phyloP scores from a whole-genome alignment of 2,797 vertebrate genomes.

The Sphaeramia orbicularis region DNA sequence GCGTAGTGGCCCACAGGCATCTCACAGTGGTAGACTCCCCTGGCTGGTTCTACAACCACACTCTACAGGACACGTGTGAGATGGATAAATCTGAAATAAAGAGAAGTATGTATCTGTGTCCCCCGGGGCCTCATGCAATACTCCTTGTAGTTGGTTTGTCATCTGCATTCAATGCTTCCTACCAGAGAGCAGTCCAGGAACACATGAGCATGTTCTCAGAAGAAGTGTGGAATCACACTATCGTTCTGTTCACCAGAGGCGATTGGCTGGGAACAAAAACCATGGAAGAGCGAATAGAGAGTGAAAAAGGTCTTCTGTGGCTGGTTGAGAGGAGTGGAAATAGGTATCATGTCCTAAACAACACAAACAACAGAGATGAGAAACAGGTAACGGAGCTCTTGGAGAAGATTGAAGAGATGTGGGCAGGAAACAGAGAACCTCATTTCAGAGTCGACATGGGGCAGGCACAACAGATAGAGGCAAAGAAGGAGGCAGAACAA shows the following conservation, averaged over 20 bases:
- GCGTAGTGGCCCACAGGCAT: conserved; percentile 22
- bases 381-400: conserved; percentile 56
- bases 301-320: conserved; percentile 60
- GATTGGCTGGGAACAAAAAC: conserved; percentile 61
- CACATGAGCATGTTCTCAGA: conserved; percentile 62
- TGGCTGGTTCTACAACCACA: conserved; percentile 43
- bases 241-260: conserved; percentile 58
- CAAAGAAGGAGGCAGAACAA: conserved; percentile 3
- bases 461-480: conserved; percentile 4
- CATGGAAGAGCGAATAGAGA: conserved; percentile 60
- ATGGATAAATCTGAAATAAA: conserved; percentile 62
- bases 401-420: conserved; percentile 66
- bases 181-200: conserved; percentile 22
- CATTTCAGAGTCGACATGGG: conserved; percentile 18
- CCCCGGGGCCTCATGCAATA: conserved; percentile 61
- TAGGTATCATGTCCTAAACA: conserved; percentile 63
- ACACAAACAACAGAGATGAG: background rate
- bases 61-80: conserved; percentile 40
- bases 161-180: conserved; percentile 9
- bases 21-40: conserved; percentile 53
- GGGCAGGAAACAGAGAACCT: conserved; percentile 30
- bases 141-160: conserved; percentile 43
- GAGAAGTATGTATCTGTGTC: conserved; percentile 47
- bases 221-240: conserved; percentile 57
- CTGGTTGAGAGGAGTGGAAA: conserved; percentile 58